These are phyloP conservation scores for Tryphoninae sp. DNA, from an alignment of 2,888 invertebrate species.

Conservation along the genomic window DNA sequence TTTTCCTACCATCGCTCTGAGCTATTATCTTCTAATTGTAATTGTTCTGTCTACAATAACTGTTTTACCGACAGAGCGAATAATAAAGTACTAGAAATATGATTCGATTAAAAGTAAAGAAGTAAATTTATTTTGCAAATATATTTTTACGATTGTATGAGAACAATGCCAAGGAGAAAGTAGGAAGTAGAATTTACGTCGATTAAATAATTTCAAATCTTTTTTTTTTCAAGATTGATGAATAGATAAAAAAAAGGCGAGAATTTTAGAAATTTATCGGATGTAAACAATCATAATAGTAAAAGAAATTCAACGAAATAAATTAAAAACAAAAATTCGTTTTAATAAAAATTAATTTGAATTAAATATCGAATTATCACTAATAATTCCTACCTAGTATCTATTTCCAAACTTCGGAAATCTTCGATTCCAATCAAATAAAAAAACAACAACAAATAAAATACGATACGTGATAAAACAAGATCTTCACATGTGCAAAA, in stretches of 20 bases:
- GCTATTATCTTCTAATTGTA: conserved; percentile 22
- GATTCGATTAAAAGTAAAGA: no score
- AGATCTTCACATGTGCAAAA: conserved; percentile 39
- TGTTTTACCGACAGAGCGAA: not conserved
- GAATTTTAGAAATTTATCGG: not conserved
- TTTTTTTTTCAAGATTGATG: not conserved
- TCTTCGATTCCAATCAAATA: no score
- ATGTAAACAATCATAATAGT: not conserved
- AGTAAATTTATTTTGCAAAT: no score
- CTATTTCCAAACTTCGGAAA: no score
- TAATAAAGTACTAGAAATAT: no score
- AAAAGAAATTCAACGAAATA: not conserved
- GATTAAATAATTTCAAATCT: not conserved
- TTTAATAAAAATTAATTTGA: not conserved
- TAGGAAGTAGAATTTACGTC: no score
- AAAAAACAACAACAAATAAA: not conserved
- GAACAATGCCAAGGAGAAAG: no score
- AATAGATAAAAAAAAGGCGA: no score
- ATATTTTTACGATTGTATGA: no score
- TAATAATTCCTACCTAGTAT: no score
- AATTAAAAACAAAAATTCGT: not conserved
- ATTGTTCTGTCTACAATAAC: conserved; percentile 20
- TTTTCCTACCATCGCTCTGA: not conserved
- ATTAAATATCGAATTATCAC: not conserved
- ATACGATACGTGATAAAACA: not conserved